Percentiles rank a stretch among this genome's conserved stretches.
These are phyloP conservation scores for Tetragonula carbonaria DNA, from an alignment of 2,888 invertebrate species.

Conservation along the genomic window DNA sequence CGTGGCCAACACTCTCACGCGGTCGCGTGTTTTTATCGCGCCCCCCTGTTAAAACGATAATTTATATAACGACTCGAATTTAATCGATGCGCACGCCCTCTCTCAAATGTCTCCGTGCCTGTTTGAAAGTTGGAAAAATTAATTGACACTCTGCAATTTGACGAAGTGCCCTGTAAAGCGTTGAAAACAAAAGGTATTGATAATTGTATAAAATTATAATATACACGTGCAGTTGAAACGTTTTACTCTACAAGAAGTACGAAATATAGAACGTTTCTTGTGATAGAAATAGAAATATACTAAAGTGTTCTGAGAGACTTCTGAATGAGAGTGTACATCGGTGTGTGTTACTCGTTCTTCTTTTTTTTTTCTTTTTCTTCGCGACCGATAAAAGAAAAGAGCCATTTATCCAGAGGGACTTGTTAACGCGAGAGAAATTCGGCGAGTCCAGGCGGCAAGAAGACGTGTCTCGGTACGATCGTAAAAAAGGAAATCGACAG, in stretches of 20 bases:
- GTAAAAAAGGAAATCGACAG: neutral
- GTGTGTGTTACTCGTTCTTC: neutral
- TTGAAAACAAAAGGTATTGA: too few relatives aligned
- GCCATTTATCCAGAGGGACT: constrained; percentile 51
- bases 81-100: constrained; percentile 10
- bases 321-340: constrained; percentile 9
- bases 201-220: too few relatives aligned
- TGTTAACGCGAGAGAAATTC: constrained; percentile 62
- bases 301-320: too few relatives aligned
- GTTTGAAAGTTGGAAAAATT: too few relatives aligned
- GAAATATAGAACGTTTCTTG: too few relatives aligned
- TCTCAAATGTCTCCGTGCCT: too few relatives aligned
- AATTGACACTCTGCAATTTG: too few relatives aligned
- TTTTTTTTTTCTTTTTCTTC: neutral
- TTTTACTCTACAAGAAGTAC: too few relatives aligned
- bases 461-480: neutral
- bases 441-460: constrained; percentile 1
- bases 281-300: too few relatives aligned
- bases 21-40: constrained; percentile 1
- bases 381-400: constrained; percentile 31
- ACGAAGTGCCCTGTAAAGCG: too few relatives aligned
- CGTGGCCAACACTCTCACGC: neutral
- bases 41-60: constrained; percentile 7
- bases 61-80: constrained; percentile 46
- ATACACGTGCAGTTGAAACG: too few relatives aligned